Evolutionary conservation across 2,113 vertebrate genomes (phyloP).

Genomic region (Sterna hirundo): DNA sequence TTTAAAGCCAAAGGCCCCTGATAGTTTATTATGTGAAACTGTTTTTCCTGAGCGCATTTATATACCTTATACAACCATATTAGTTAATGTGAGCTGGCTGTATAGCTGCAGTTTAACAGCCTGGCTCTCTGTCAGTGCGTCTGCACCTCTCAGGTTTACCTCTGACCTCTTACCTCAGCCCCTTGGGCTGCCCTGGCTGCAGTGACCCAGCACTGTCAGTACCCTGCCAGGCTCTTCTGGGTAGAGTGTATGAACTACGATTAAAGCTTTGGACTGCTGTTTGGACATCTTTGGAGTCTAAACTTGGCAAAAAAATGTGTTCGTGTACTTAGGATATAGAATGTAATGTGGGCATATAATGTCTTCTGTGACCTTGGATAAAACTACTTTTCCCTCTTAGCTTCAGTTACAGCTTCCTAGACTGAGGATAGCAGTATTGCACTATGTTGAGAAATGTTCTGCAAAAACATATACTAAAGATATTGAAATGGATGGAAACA

Average conservation of each 20-base stretch:
- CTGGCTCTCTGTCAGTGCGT: neutral
- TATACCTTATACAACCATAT: rapidly evolving
- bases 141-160: neutral
- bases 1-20: neutral
- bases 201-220: rapidly evolving
- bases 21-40: neutral
- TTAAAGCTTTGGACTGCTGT: neutral
- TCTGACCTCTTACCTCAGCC: rapidly evolving
- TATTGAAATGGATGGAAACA: neutral
- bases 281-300: neutral
- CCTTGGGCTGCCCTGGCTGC: neutral
- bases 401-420: neutral
- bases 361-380: neutral
- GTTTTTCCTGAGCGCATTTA: neutral
- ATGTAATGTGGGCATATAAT: neutral
- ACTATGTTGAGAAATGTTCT: neutral
- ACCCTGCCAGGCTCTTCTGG: neutral
- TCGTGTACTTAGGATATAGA: neutral
- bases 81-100: neutral
- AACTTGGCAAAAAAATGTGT: neutral
- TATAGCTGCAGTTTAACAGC: neutral
- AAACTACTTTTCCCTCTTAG: neutral
- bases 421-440: neutral
- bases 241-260: rapidly evolving
- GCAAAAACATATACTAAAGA: neutral